Percentiles rank a stretch among this genome's conserved stretches.
Evolutionary conservation across 2,888 invertebrate genomes (phyloP).

Genomic region (Cenopis cana): DNA sequence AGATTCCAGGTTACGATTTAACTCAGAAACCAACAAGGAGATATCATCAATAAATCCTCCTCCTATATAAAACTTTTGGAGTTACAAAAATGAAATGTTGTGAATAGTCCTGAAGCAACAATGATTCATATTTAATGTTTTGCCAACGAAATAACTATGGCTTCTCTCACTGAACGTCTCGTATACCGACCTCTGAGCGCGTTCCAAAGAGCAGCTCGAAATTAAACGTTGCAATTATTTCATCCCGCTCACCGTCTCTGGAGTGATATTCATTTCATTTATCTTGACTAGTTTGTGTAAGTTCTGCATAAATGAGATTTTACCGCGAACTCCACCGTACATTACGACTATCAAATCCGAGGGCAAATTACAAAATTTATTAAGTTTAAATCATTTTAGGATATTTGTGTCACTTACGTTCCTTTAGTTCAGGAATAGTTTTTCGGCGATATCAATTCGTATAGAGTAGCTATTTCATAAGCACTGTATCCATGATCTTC

Average conservation of each 20-base stretch:
- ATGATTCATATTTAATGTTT: background rate
- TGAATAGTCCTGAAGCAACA: too few species aligned
- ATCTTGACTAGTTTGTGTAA: slow-evolving; percentile 55
- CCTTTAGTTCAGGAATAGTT: too few species aligned
- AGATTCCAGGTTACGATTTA: too few species aligned
- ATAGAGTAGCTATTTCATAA: too few species aligned
- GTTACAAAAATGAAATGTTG: too few species aligned
- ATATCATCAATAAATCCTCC: too few species aligned
- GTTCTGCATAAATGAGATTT: slow-evolving; percentile 47
- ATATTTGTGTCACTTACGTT: background rate
- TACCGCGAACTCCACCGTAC: slow-evolving; percentile 6
- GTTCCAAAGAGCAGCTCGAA: slow-evolving; percentile 44
- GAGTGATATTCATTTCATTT: slow-evolving; percentile 62
- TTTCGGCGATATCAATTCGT: too few species aligned
- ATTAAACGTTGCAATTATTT: slow-evolving; percentile 60
- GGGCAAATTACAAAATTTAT: background rate
- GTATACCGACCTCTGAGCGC: background rate
- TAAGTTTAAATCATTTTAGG: background rate
- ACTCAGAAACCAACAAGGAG: too few species aligned
- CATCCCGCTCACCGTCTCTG: slow-evolving; percentile 55
- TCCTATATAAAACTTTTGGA: too few species aligned
- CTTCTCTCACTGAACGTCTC: background rate
- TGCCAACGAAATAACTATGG: background rate
- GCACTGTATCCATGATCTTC: too few species aligned
- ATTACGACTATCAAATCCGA: slow-evolving; percentile 3